A percentile compares a stretch with the other conserved stretches of the same genome.
Conservation (phyloP, 2,888 invertebrate species). For the Malthinus flaveolus region DNA sequence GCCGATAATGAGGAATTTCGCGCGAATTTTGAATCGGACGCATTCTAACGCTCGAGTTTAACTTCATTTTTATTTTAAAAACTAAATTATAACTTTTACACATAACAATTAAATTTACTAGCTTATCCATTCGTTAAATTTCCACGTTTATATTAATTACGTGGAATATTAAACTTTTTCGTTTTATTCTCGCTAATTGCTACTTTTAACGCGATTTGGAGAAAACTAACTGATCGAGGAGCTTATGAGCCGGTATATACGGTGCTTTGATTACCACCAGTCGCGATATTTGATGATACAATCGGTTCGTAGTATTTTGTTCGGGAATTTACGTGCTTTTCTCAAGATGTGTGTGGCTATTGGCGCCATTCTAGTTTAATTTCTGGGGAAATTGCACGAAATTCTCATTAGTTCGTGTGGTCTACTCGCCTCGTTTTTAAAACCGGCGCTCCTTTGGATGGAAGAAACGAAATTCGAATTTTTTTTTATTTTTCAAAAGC, state of each 20-base stretch:
- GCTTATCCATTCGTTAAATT: constrained; percentile 21
- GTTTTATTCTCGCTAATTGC: neutral
- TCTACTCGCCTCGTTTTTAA: too few relatives aligned
- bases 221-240: constrained; percentile 4
- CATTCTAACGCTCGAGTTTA: neutral
- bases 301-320: constrained; percentile 4
- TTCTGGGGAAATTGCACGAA: too few relatives aligned
- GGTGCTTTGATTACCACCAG: neutral
- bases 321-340: constrained; percentile 3
- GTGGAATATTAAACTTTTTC: neutral
- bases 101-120: constrained; percentile 15
- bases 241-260: constrained; percentile 2
- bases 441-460: too few relatives aligned
- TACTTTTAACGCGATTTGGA: neutral
- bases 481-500: too few relatives aligned
- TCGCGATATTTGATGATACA: neutral
- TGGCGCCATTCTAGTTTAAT: neutral
- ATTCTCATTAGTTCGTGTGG: too few relatives aligned
- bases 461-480: too few relatives aligned
- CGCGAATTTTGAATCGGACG: constrained; percentile 27
- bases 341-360: neutral
- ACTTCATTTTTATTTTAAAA: constrained; percentile 26
- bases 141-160: neutral
- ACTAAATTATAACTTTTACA: constrained; percentile 17
- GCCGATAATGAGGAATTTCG: constrained; percentile 9